Base-by-base conservation (phyloP, 37 sponge, comb jelly and placozoan species). In the Petrosia ficiformis region DNA sequence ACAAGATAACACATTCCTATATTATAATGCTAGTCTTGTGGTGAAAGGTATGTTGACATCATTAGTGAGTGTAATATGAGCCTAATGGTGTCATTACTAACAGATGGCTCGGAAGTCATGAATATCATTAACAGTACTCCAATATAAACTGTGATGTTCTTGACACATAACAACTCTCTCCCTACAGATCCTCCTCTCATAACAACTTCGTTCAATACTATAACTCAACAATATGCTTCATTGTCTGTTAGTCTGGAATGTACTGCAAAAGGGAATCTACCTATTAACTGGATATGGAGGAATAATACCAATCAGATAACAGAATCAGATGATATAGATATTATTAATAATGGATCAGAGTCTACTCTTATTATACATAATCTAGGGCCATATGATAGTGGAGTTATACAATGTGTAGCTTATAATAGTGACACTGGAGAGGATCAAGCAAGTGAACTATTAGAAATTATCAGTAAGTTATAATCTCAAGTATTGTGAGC, bases 171-270 rank as follows among this genome's bases (percentile, higher is more conserved):
- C n/a, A n/a, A n/a, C 63, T 61, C 63, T 61, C 26, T 48, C 63
- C n/a, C 26, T 61, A 5, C 26, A 61, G 63, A 61, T 61, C 63
- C 63, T 26, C 63, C 63, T 6, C 22, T 6, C 28, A 61, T 61
- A 61, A 61, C 63, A 26, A 5, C 11, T n/a, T 61, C 63, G n/a
- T 61, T 61, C n/a, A 29, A 29, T 22, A 6, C 63, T 61, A 22
- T n/a, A 5, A 61, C 63, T 61, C 63, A 61, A n/a, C n/a, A n/a
- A n/a, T 26, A n/a, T 61, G 63, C 63, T n/a, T 61, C 63, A 26
- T 29, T 61, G 28, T 61, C 63, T n/a, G 26, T 61, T n/a, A 26
- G 5, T 29, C 25, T 61, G 28, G 6, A 24, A 26, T 61, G 63
- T 61, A 5, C 6, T 26, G 63, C 63, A 5, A 61, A 11, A 26